These are phyloP conservation scores for Bellardia bayeri DNA, from an alignment of 2,888 invertebrate species.

Conservation along the genomic window DNA sequence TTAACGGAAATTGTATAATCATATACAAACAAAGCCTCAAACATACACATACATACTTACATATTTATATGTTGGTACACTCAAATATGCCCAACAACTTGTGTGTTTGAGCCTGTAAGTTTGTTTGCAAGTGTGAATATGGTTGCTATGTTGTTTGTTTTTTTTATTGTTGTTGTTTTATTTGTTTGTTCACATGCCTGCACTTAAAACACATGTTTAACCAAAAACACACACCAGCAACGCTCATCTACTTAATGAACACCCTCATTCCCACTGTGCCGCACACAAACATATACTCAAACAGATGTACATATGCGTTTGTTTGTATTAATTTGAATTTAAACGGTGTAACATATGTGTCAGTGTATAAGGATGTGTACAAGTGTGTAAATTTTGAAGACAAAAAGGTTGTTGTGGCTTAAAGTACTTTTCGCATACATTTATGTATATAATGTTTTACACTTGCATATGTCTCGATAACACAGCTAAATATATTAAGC, in stretches of 20 bases:
- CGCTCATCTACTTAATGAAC: constrained; percentile 32
- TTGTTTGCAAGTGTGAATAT: constrained; percentile 1
- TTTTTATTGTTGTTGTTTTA: not conserved
- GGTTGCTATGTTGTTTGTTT: not conserved
- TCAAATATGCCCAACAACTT: not conserved
- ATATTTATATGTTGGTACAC: not conserved
- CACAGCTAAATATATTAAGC: too few species aligned
- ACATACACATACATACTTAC: not conserved
- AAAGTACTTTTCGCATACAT: not conserved
- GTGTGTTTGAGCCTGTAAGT: not conserved
- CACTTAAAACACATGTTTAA: constrained; percentile 46
- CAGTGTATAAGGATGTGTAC: constrained; percentile 41
- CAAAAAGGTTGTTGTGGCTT: constrained; percentile 60
- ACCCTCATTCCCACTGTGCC: constrained; percentile 7
- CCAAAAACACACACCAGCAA: constrained; percentile 19
- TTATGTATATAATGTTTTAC: too few species aligned
- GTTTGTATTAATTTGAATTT: constrained; percentile 60
- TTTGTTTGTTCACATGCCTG: constrained; percentile 44
- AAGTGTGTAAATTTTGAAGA: constrained; percentile 59
- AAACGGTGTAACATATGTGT: constrained; percentile 43
- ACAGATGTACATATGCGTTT: constrained; percentile 49
- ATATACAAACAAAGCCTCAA: constrained; percentile 7
- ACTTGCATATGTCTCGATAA: too few species aligned
- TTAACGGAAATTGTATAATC: constrained; percentile 57
- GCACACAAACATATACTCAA: not conserved